phyloP scores from a whole-genome alignment of 2,797 vertebrate genomes.

The Sebastes nivosus region DNA sequence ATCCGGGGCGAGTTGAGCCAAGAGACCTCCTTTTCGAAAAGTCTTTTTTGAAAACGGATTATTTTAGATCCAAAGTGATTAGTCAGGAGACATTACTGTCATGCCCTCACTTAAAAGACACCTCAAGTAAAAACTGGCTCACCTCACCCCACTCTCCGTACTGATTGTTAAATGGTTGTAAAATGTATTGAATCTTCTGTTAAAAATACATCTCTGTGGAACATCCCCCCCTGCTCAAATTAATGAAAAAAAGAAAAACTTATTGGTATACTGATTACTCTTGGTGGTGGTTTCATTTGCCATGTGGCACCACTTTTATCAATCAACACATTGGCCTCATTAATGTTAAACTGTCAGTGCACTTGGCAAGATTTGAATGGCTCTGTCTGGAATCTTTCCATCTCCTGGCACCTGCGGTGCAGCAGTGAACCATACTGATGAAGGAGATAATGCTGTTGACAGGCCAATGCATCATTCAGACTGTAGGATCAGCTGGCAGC shows the following conservation, averaged over 20 bases:
- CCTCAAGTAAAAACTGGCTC: too few species aligned
- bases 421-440: constrained; percentile 49
- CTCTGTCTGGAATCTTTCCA: constrained; percentile 49
- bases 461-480: constrained; percentile 53
- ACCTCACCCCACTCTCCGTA: too few species aligned
- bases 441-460: constrained; percentile 55
- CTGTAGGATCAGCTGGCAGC: constrained; percentile 37
- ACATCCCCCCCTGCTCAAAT: not conserved
- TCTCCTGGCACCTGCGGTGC: constrained; percentile 20
- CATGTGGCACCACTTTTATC: constrained; percentile 12
- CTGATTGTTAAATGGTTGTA: not conserved
- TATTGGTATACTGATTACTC: not conserved
- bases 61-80: too few species aligned
- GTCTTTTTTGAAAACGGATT: too few species aligned
- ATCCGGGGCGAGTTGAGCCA: too few species aligned
- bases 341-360: constrained; percentile 43
- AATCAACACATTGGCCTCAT: constrained; percentile 20
- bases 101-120: too few species aligned
- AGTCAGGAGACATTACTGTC: too few species aligned
- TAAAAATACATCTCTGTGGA: not conserved
- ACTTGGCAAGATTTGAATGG: constrained; percentile 48
- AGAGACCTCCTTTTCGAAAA: too few species aligned
- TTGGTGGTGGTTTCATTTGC: not conserved
- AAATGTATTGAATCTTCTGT: not conserved
- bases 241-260: not conserved